These are phyloP conservation scores for Drosophila quadrilineata DNA, from an alignment of 1,140 invertebrate species.

Conservation along the genomic window DNA sequence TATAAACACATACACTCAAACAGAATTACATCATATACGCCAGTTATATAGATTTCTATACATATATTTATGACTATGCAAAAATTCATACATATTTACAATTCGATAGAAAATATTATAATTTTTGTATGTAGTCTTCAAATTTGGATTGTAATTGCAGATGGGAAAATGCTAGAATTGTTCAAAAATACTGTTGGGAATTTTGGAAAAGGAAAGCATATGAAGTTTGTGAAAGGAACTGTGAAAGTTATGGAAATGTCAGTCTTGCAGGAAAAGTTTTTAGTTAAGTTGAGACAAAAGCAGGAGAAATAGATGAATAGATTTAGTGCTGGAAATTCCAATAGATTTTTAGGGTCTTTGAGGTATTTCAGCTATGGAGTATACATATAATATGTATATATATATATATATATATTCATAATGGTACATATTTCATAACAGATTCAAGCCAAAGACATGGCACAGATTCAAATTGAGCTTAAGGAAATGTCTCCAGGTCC, in stretches of 20 bases:
- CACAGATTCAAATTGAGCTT: slow-evolving; percentile 55
- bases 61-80: slow-evolving; percentile 76
- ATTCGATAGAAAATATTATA: slow-evolving; percentile 71
- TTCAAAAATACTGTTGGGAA: slow-evolving; percentile 56
- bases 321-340: background rate
- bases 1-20: slow-evolving; percentile 49
- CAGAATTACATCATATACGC: slow-evolving; percentile 52
- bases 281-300: background rate
- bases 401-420: too few relatives aligned
- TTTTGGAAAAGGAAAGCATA: background rate
- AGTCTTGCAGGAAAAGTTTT: slow-evolving; percentile 50
- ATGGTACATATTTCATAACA: slow-evolving; percentile 35
- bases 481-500: slow-evolving; percentile 39
- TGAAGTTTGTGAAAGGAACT: slow-evolving; percentile 42
- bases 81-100: slow-evolving; percentile 78
- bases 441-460: slow-evolving; percentile 67
- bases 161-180: slow-evolving; percentile 7
- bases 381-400: too few relatives aligned
- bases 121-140: slow-evolving; percentile 53
- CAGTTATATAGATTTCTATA: too few relatives aligned
- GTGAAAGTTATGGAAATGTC: slow-evolving; percentile 39
- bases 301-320: background rate
- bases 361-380: slow-evolving; percentile 72
- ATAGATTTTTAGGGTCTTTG: slow-evolving; percentile 30
- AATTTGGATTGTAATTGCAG: slow-evolving; percentile 24